Percentiles rank a stretch among this genome's conserved stretches.
phyloP scores from a whole-genome alignment of 2,888 invertebrate genomes.

The Dysmachus trigonus region DNA sequence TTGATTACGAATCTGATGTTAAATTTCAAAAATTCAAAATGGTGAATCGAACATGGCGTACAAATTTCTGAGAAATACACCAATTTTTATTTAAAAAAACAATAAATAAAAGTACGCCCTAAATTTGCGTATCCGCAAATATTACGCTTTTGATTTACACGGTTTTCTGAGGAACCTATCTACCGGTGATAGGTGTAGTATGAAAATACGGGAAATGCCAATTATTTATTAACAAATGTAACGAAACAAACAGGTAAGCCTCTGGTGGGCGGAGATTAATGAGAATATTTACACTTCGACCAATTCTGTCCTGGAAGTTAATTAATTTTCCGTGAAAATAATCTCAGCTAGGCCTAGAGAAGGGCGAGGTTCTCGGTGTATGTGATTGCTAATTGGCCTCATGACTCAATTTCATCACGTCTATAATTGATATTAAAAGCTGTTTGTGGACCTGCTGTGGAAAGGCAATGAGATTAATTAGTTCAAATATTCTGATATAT shows the following conservation, averaged over 20 bases:
- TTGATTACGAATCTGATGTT: too few relatives aligned
- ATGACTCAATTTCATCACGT: constrained; percentile 12
- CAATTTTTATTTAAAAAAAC: too few relatives aligned
- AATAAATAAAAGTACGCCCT: too few relatives aligned
- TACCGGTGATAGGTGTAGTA: too few relatives aligned
- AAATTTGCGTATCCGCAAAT: too few relatives aligned
- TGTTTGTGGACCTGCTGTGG: neutral
- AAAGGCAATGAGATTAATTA: neutral
- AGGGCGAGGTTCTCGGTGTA: neutral
- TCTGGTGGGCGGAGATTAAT: neutral
- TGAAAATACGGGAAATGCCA: neutral
- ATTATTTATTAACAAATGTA: neutral
- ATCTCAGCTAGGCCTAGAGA: neutral
- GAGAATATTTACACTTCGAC: neutral
- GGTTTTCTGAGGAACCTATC: too few relatives aligned
- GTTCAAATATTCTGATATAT: neutral
- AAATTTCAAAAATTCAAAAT: too few relatives aligned
- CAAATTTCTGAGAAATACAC: too few relatives aligned
- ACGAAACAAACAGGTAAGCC: neutral
- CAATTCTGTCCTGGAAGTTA: neutral
- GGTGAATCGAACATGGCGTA: too few relatives aligned
- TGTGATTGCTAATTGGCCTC: neutral
- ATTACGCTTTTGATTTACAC: too few relatives aligned
- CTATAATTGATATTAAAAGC: constrained; percentile 8
- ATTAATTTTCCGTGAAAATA: neutral